phyloP scores from a whole-genome alignment of 2,888 invertebrate genomes.

The Ennomos fuscantarius region DNA sequence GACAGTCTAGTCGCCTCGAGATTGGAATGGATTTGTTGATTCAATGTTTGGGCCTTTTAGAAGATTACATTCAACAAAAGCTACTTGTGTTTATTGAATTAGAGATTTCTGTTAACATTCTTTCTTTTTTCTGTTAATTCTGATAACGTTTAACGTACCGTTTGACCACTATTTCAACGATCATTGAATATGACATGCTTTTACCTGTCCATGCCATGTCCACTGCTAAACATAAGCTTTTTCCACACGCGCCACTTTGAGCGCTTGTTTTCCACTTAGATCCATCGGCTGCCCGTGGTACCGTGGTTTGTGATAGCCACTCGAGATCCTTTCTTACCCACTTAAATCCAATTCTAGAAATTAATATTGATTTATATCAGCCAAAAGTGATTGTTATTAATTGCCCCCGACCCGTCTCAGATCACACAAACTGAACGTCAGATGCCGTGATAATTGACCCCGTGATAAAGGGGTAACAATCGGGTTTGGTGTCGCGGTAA shows the following conservation, averaged over 20 bases:
- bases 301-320: no score
- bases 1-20: slow-evolving; percentile 21
- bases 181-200: no score
- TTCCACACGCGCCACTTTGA: no score
- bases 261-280: no score
- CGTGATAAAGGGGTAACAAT: slow-evolving; percentile 49
- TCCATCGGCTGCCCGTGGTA: no score
- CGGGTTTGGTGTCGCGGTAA: slow-evolving; percentile 39
- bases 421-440: slow-evolving; percentile 48
- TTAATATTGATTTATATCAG: slow-evolving; percentile 61
- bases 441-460: slow-evolving; percentile 52
- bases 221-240: no score
- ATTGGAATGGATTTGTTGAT: slow-evolving; percentile 24
- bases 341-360: slow-evolving; percentile 34
- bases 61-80: slow-evolving; percentile 7
- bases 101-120: no score
- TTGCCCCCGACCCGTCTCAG: slow-evolving; percentile 48
- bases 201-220: no score
- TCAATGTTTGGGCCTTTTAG: slow-evolving; percentile 21
- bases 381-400: slow-evolving; percentile 78
- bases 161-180: no score
- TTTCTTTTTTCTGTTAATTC: no score
- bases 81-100: slow-evolving; percentile 1
- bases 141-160: no score
- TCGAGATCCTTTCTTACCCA: no score